Base-by-base conservation (phyloP, 2,797 vertebrate genomes). In the Prunella strophiata region DNA sequence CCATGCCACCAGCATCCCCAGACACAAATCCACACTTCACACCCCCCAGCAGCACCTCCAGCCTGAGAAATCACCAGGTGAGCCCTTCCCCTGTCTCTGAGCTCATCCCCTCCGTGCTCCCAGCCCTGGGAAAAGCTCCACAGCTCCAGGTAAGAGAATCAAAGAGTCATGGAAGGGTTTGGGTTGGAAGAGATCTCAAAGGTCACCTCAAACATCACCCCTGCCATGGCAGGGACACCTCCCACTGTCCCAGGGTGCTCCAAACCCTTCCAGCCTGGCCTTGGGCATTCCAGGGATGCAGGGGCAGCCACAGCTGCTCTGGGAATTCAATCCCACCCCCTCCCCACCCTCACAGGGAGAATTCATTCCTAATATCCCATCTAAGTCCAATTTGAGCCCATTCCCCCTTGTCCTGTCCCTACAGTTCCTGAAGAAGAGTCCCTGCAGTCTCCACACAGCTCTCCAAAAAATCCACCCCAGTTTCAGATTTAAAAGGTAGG, bases 171-270 rank as follows among this genome's bases (percentile, higher is more conserved):
- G 29, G 68, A 30, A 43, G 10, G 27, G 23, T 36, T 55, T 62
- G 55, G 19, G 26, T 55, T 43, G 48, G 42, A 50, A 50, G 22
- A 32, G 9, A 17, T 16, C 26, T 55, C 29, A 50, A 25, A 82
- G 16, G 3, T 29, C 55, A 32, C 12, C 54, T 43, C 29, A 48
- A 72, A 11, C 3, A 32, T 38, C 62, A 52, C 10, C n/a, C 23
- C 16, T 52, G 72, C 17, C n/a, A 47, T 11, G 54, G 40, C 54
- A 81, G 61, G 8, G 21, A 66, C 68, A 40, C 5, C 21, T 67
- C 1, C n/a, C 67, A 12, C 38, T 5, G 3, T 13, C 21, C 67
- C 67, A 66, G 38, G 7, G 0, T 38, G 19, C 38, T 45, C n/a
- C 52, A 13, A 71, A 8, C 18, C 43, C 17, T 0, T 42, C 42